Base-by-base conservation (phyloP, 2,113 vertebrate species). In the Colossoma macropomum region DNA sequence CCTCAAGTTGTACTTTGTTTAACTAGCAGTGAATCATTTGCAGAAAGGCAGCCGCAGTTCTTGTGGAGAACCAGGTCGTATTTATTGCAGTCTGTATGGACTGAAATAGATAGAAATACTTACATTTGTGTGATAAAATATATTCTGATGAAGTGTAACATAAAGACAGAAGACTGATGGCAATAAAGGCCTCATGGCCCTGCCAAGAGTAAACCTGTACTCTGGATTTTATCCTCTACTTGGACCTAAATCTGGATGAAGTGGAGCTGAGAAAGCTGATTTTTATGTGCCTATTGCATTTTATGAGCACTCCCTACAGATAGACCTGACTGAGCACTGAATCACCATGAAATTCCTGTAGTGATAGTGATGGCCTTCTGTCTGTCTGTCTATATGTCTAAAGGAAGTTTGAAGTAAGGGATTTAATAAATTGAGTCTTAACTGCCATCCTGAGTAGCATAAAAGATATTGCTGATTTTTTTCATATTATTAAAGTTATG, bases 11-110 rank as follows among this genome's bases (percentile, higher is more conserved):
- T 34, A 74, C 74, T 66, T 85, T 89, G 77, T 91, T 90, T 92
- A 85, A 81, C 52, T 71, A 59, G 60, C 86, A 65, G 91, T 93
- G 73, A 93, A 92, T 93, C 85, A 92, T 93, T 93, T 86, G 84
- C 90, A 71, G 77, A 82, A 16, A 83, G 50, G 16, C 66, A 73
- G 52, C 65, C 27, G 25, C 17, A 23, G 28, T 78, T 30, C n/a
- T 41, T 7, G 13, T 45, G 62, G 0, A 13, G 48, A 60, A 76
- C n/a, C 5, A 3, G 50, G 68, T 13, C 32, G 54, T 9, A 10
- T 25, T 27, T n/a, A n/a, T 23, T 41, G 30, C 21, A 11, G 17
- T 32, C 59, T 79, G 41, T 28, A 59, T 11, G 30, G 6, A 30
- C 3, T n/a, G 19, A 77, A 45, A 41, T 21, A 7, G 8, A 12